These are phyloP conservation scores for Drosophila suboccidentalis DNA, from an alignment of 2,888 invertebrate genomes.

Conservation along the genomic window DNA sequence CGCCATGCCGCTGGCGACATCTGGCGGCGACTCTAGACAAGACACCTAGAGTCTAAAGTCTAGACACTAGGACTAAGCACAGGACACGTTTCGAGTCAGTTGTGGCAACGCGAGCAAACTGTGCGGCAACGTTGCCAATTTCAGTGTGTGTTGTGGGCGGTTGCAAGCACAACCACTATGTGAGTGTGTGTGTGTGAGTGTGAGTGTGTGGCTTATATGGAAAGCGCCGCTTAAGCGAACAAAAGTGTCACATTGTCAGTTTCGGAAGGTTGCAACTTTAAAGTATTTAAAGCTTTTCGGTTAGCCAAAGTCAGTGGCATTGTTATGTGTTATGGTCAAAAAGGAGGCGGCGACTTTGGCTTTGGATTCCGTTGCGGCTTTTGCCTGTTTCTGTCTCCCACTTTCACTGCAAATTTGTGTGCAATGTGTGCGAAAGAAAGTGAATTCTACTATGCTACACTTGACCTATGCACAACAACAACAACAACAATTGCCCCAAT, in stretches of 20 bases:
- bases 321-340: conserved; percentile 74
- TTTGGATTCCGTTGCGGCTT: neutral
- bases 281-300: conserved; percentile 46
- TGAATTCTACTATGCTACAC: conserved; percentile 80
- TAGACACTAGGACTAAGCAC: conserved; percentile 49
- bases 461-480: conserved; percentile 78
- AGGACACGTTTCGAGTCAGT: conserved; percentile 17
- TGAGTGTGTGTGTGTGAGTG: conserved; percentile 2
- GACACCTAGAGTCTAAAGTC: neutral
- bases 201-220: conserved; percentile 35
- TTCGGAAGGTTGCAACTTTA: conserved; percentile 37
- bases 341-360: conserved; percentile 40
- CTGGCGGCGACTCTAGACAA: conserved; percentile 54
- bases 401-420: conserved; percentile 71
- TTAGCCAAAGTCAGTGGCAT: conserved; percentile 40
- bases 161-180: conserved; percentile 23
- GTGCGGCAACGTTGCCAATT: conserved; percentile 33
- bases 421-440: conserved; percentile 69
- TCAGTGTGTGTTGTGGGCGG: conserved; percentile 34
- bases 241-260: conserved; percentile 67
- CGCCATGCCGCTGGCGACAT: conserved; percentile 65
- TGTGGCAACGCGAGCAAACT: conserved; percentile 23
- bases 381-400: conserved; percentile 43
- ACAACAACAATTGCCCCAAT: conserved; percentile 55
- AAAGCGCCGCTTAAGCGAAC: conserved; percentile 28